Conservation (phyloP, 1,140 invertebrate genomes). For the Drosophila pachea region DNA sequence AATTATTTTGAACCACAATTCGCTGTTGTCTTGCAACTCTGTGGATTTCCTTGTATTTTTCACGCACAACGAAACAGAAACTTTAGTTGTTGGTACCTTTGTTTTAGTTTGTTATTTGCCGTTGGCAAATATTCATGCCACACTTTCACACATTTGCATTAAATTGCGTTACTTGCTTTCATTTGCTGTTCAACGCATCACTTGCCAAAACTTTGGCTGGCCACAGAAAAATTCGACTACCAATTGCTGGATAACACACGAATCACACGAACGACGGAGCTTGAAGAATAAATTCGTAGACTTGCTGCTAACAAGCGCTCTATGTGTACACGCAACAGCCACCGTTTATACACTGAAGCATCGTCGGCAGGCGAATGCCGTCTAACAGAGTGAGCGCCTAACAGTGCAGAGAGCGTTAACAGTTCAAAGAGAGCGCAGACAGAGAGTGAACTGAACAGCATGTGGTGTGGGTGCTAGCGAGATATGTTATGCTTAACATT, state of each 20-base stretch:
- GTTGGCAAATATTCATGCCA: constrained; percentile 41
- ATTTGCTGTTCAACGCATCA: constrained; percentile 55
- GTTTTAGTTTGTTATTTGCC: constrained; percentile 24
- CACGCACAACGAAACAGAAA: constrained; percentile 11
- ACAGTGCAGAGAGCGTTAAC: constrained; percentile 2
- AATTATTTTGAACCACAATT: constrained; percentile 38
- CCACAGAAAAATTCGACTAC: constrained; percentile 36
- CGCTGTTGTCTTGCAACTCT: constrained; percentile 21
- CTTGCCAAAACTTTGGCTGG: constrained; percentile 58
- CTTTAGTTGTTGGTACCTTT: constrained; percentile 22
- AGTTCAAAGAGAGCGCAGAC: not conserved
- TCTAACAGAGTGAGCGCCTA: constrained; percentile 1
- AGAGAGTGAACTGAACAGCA: constrained; percentile 4
- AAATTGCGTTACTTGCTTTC: constrained; percentile 60
- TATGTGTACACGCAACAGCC: constrained; percentile 37
- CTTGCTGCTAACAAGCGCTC: constrained; percentile 32
- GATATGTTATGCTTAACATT: not conserved
- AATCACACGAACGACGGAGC: constrained; percentile 35
- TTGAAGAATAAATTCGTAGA: constrained; percentile 26
- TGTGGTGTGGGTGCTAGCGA: not conserved
- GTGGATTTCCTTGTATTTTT: constrained; percentile 2
- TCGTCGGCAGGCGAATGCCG: not conserved
- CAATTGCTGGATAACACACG: constrained; percentile 46
- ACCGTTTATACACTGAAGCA: constrained; percentile 42
- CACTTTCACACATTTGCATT: constrained; percentile 76